Evolutionary conservation across 2,888 invertebrate species (phyloP).

Genomic region (Acrocyrtus sp.): DNA sequence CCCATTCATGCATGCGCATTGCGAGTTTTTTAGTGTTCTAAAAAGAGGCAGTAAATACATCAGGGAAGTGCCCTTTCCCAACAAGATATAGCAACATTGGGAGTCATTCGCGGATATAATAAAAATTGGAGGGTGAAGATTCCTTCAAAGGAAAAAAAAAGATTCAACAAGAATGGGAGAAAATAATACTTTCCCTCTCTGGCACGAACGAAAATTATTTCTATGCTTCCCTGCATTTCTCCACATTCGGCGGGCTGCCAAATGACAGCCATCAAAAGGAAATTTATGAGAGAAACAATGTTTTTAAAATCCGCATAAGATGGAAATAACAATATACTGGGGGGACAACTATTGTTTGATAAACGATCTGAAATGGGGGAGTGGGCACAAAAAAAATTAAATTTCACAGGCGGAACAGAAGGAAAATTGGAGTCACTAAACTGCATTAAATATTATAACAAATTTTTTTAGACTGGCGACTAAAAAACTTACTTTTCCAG

Average conservation of each 20-base stretch:
- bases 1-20: conserved; percentile 33
- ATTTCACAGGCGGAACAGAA: too few relatives aligned
- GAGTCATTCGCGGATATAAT: conserved; percentile 45
- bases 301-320: conserved; percentile 56
- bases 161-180: conserved; percentile 14
- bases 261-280: conserved; percentile 56
- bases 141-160: too few relatives aligned
- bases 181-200: conserved; percentile 31
- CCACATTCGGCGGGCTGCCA: conserved; percentile 55
- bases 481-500: too few relatives aligned
- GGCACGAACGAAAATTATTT: too few relatives aligned
- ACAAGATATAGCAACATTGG: conserved; percentile 29
- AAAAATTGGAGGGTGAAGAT: conserved; percentile 36
- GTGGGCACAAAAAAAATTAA: too few relatives aligned
- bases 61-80: conserved; percentile 34
- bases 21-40: conserved; percentile 22
- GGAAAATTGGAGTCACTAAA: too few relatives aligned
- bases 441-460: too few relatives aligned
- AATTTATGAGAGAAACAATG: conserved; percentile 59
- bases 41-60: conserved; percentile 42
- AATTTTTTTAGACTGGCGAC: too few relatives aligned
- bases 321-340: conserved; percentile 4
- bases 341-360: too few relatives aligned
- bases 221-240: not conserved
- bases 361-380: too few relatives aligned